Evolutionary conservation across 2,888 invertebrate genomes (phyloP), one percentile per base, ranked within the genome.

Genomic region (Eilema sororculum): DNA sequence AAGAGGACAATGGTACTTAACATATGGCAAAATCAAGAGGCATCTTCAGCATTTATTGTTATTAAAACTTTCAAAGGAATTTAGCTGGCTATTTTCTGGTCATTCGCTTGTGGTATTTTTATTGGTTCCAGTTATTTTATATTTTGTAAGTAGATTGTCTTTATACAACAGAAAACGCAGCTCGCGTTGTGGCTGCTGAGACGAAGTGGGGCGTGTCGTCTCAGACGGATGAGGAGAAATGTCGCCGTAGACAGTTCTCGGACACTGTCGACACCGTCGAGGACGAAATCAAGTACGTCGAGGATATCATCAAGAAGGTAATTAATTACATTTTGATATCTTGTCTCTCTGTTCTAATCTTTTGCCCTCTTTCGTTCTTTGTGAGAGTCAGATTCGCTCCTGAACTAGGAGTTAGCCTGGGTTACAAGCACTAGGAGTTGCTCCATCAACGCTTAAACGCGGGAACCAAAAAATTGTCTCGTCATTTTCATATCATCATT

Each of bases 1-100:
- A 78, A n/a, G 82, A 73, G 58, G 57, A 28, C 22, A 22, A 52
- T 1, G 66, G 75, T 77, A 66, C 30, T n/a, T 30, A 28, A 16
- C 28, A 20, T 2, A 20, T 3, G 0, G 5, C 25, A 1, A 59
- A 16, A 1, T 4, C 24, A 25, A 58, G 24, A 22, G 10, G 12
- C 13, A 4, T 28, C 10, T 25, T 59, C 4, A 30, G 4, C 28
- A 20, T 30, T 24, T 57, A 24, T 0, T 2, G 3, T 56, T 10
- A 9, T 56, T 22, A 12, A 22, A 16, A 41, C 37, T 41, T 41
- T 16, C 16, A 3, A 16, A 41, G 41, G 13, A 16, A 41, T 41
- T 41, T 16, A 3, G 41, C 2, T 16, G 16, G 16, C 0, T 41
- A 13, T 41, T 46, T 46, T 20, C 20, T 46, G 16, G 33, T 37